These are phyloP conservation scores for Tenodera sinensis DNA, from an alignment of 2,888 invertebrate genomes.

Conservation along the genomic window DNA sequence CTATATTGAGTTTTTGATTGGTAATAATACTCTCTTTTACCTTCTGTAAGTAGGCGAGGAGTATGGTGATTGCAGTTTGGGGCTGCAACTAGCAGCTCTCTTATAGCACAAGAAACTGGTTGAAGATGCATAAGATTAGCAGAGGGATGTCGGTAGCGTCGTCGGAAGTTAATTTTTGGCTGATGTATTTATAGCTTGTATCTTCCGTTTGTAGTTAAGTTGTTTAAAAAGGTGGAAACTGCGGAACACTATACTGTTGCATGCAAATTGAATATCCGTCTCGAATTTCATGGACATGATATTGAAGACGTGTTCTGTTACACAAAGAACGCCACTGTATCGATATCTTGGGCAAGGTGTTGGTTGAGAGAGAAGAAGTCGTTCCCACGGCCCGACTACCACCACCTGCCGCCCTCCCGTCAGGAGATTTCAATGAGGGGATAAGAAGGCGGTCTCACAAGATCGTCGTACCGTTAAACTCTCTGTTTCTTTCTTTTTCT, in stretches of 20 bases:
- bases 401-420: neutral
- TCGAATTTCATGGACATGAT: neutral
- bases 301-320: neutral
- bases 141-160: too few species aligned
- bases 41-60: too few species aligned
- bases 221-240: neutral
- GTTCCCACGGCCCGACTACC: neutral
- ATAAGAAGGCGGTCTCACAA: neutral
- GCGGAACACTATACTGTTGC: neutral
- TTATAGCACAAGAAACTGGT: too few species aligned
- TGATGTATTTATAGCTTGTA: neutral
- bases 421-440: neutral
- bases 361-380: neutral
- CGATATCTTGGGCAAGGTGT: neutral
- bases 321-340: neutral
- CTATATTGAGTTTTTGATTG: too few species aligned
- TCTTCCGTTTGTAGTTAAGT: neutral
- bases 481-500: neutral
- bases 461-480: neutral
- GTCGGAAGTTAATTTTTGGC: neutral
- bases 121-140: too few species aligned
- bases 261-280: neutral
- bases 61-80: too few species aligned
- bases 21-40: too few species aligned
- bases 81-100: too few species aligned